Percentiles rank a stretch among this genome's conserved stretches.
Evolutionary conservation across 64 coral and sea anemone genomes (phyloP).

Genomic region (Actinia tenebrosa): DNA sequence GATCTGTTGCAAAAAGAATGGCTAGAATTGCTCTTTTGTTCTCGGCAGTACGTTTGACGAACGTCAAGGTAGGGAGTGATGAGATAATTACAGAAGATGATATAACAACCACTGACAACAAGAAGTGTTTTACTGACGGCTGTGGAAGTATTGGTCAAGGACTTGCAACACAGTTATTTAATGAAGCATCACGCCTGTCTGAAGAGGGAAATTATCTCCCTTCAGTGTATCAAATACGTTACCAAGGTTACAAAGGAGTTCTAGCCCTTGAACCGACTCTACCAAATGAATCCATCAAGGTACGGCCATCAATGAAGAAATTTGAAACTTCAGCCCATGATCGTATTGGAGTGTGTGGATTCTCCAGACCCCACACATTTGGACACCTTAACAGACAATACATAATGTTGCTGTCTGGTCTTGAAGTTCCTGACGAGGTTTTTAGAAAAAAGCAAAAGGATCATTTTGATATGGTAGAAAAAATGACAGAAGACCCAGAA

Average conservation of each 20-base stretch:
- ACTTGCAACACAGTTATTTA: conserved; percentile 27
- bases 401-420: conserved; percentile 84
- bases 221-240: conserved; percentile 77
- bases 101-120: conserved; percentile 38
- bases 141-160: conserved; percentile 63
- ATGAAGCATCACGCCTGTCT: conserved; percentile 23
- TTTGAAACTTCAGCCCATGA: conserved; percentile 37
- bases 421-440: conserved; percentile 59
- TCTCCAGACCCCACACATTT: conserved; percentile 66
- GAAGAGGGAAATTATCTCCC: conserved; percentile 23
- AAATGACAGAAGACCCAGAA: conserved; percentile 57
- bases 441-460: conserved; percentile 67
- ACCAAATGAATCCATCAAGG: conserved; percentile 41
- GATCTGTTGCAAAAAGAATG: conserved; percentile 63
- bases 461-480: conserved; percentile 59
- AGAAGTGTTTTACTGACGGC: conserved; percentile 76
- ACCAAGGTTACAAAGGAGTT: conserved; percentile 82
- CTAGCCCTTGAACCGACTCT: conserved; percentile 52
- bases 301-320: conserved; percentile 85
- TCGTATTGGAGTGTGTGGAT: conserved; percentile 74
- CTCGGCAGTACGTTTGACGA: conserved; percentile 24
- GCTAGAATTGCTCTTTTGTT: conserved; percentile 72
- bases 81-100: conserved; percentile 44
- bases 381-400: conserved; percentile 85
- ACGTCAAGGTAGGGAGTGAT: conserved; percentile 23